Evolutionary conservation across 2,888 invertebrate genomes (phyloP).

Genomic region (Fissipunctia ypsillon): DNA sequence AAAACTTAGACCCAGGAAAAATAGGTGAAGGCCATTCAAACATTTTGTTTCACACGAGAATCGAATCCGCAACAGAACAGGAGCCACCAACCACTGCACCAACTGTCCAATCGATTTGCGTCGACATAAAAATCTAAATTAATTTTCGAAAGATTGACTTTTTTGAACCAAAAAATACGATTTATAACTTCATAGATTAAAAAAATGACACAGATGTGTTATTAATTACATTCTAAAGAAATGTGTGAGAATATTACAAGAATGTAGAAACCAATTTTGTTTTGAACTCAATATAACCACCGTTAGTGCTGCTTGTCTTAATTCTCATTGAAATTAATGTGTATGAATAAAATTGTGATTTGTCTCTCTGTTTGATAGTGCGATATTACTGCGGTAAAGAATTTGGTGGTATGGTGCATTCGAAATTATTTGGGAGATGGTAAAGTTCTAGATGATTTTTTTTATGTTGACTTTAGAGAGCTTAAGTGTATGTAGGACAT

Average conservation of each 20-base stretch:
- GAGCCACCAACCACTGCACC: not conserved
- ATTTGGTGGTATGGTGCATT: not conserved
- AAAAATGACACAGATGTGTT: conserved; percentile 63
- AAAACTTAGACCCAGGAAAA: not conserved
- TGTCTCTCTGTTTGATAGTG: conserved; percentile 36
- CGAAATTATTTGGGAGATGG: not conserved
- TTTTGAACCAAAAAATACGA: conserved; percentile 37
- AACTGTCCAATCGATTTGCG: not conserved
- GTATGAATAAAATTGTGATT: conserved; percentile 40
- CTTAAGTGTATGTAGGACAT: not conserved
- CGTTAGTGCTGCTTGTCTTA: conserved; percentile 53
- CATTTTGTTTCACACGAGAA: not conserved
- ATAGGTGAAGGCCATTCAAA: not conserved
- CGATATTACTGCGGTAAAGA: not conserved
- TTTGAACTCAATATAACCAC: conserved; percentile 53
- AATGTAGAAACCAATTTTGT: conserved; percentile 62
- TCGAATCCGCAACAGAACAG: not conserved
- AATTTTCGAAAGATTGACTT: conserved; percentile 33
- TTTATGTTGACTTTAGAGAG: no score
- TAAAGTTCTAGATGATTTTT: no score
- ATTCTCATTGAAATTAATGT: conserved; percentile 57
- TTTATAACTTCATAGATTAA: conserved; percentile 49
- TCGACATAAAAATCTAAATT: conserved; percentile 32
- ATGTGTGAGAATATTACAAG: conserved; percentile 64
- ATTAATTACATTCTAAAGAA: conserved; percentile 57